These are phyloP conservation scores for Atta colombica DNA, from an alignment of 1,140 invertebrate genomes.

Conservation along the genomic window DNA sequence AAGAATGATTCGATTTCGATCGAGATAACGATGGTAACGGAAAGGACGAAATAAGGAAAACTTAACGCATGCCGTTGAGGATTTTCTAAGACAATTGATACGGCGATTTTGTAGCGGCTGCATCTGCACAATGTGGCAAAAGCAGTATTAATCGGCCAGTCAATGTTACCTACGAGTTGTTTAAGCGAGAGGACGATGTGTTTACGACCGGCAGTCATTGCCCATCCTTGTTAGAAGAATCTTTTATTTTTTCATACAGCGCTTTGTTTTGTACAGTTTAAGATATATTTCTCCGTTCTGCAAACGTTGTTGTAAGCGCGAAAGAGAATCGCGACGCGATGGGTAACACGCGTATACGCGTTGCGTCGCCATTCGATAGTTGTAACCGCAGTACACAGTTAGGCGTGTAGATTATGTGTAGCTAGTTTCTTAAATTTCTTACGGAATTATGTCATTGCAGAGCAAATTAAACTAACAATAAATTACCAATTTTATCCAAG, in stretches of 20 bases:
- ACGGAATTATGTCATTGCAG: conserved; percentile 77
- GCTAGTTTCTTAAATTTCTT: conserved; percentile 83
- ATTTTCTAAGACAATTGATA: conserved; percentile 18
- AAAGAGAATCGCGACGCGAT: conserved; percentile 3
- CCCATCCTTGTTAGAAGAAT: conserved; percentile 59
- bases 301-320: conserved; percentile 38
- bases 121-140: conserved; percentile 64
- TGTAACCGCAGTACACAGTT: conserved; percentile 64
- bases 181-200: conserved; percentile 60
- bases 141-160: conserved; percentile 76
- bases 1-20: not conserved
- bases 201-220: conserved; percentile 60
- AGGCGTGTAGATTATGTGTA: conserved; percentile 70
- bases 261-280: conserved; percentile 76
- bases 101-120: conserved; percentile 14
- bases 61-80: not conserved
- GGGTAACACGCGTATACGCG: not conserved
- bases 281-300: conserved; percentile 67
- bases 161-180: conserved; percentile 80
- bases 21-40: not conserved
- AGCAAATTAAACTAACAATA: conserved; percentile 78
- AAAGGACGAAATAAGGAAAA: not conserved
- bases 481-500: conserved; percentile 49
- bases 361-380: conserved; percentile 51
- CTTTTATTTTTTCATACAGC: conserved; percentile 65